Percentiles rank a stretch among this genome's conserved stretches.
Evolutionary conservation across 2,888 invertebrate genomes (phyloP).

Genomic region (Antheraea assamensis): DNA sequence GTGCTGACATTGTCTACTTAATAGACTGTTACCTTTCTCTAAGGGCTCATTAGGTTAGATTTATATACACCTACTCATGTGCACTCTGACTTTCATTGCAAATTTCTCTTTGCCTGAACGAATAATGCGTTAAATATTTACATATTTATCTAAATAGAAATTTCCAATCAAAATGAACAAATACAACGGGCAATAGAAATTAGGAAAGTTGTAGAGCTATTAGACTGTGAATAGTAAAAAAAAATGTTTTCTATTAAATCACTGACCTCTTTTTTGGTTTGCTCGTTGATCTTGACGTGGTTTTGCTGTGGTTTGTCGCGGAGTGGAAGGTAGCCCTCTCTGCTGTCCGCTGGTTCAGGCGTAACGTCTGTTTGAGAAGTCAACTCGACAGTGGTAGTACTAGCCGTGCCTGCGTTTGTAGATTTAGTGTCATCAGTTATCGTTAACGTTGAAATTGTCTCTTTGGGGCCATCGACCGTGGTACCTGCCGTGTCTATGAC

Average conservation of each 20-base stretch:
- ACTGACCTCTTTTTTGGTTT: slow-evolving; percentile 82
- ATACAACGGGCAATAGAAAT: slow-evolving; percentile 47
- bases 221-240: slow-evolving; percentile 70
- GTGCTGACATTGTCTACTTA: slow-evolving; percentile 43
- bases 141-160: slow-evolving; percentile 50
- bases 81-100: slow-evolving; percentile 15
- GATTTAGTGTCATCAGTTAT: slow-evolving; percentile 61
- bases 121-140: slow-evolving; percentile 41
- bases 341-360: slow-evolving; percentile 72
- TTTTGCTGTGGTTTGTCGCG: slow-evolving; percentile 76
- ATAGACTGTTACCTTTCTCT: slow-evolving; percentile 61
- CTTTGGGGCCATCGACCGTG: slow-evolving; percentile 59
- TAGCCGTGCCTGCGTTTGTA: slow-evolving; percentile 64
- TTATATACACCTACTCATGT: slow-evolving; percentile 47
- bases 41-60: slow-evolving; percentile 62
- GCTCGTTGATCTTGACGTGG: slow-evolving; percentile 79
- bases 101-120: slow-evolving; percentile 24
- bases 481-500: slow-evolving; percentile 62
- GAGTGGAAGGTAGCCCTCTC: slow-evolving; percentile 76
- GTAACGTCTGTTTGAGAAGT: slow-evolving; percentile 65
- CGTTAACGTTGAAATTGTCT: slow-evolving; percentile 60
- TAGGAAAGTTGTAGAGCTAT: slow-evolving; percentile 63
- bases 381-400: slow-evolving; percentile 63
- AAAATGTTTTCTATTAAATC: slow-evolving; percentile 60
- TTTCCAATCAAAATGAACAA: slow-evolving; percentile 55